Base-by-base conservation (phyloP, 2,888 invertebrate genomes). In the Linyphia triangularis region DNA sequence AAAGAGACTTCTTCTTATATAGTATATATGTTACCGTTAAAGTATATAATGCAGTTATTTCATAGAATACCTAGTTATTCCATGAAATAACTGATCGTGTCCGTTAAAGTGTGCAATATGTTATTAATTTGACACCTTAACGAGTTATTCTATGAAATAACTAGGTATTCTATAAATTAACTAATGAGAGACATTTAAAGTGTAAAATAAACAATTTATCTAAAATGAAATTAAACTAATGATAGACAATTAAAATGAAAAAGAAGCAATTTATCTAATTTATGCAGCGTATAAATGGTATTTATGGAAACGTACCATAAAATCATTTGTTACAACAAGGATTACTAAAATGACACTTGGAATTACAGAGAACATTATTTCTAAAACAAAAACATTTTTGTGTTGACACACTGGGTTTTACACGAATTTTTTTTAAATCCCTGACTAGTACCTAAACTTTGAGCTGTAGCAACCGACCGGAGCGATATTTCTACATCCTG, bases 81-180 rank as follows among this genome's bases (percentile, higher is more conserved):
- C 81, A 69, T 83, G 82, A 43, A 72, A 83, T 83, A 83, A 83
- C 82, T 83, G 82, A 83, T 83, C 82, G 82, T 83, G 82, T 83
- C 82, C 82, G 73, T 83, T 83, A 83, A 83, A 83, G 82, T 72
- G 82, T 72, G 82, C 72, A 83, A 83, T 83, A 83, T 83, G 82
- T 65, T 83, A 83, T 28, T 83, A 83, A 83, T 83, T 83, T 83
- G 72, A 73, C 73, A 72, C 82, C n/a, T n/a, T n/a, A n/a, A n/a
- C n/a, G n/a, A n/a, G n/a, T n/a, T n/a, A n/a, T n/a, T n/a, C n/a
- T n/a, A n/a, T n/a, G n/a, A n/a, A n/a, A n/a, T n/a, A n/a, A n/a
- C n/a, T n/a, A n/a, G n/a, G n/a, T n/a, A n/a, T n/a, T n/a, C n/a
- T n/a, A n/a, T n/a, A n/a, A n/a, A n/a, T n/a, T n/a, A n/a, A n/a